Evolutionary conservation across 2,113 vertebrate species (phyloP).

Genomic region (Silurus meridionalis): DNA sequence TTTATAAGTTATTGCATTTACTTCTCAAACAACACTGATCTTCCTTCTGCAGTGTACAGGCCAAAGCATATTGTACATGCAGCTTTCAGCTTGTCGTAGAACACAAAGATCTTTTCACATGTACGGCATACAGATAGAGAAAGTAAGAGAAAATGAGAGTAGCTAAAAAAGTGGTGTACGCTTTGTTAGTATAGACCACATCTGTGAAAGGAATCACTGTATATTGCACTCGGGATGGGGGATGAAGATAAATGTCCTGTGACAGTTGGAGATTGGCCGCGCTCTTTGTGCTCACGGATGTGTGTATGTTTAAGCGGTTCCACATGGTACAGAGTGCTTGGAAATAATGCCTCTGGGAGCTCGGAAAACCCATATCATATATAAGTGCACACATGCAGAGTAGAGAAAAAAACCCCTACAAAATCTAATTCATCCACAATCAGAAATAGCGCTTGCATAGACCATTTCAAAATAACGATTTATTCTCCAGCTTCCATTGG

Average conservation of each 20-base stretch:
- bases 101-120: not conserved
- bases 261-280: conserved; percentile 73
- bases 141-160: conserved; percentile 5
- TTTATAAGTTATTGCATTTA: not conserved
- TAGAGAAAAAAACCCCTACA: not conserved
- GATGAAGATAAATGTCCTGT: conserved; percentile 79
- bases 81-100: not conserved
- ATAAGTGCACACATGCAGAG: conserved; percentile 23
- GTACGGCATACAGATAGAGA: conserved; percentile 6
- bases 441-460: not conserved
- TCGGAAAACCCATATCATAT: conserved; percentile 26
- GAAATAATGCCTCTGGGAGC: conserved; percentile 46
- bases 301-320: conserved; percentile 69
- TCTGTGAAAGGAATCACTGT: conserved; percentile 73
- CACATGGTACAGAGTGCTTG: conserved; percentile 63
- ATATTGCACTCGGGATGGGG: conserved; percentile 65
- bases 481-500: not conserved
- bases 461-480: conserved; percentile 22
- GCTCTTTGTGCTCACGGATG: conserved; percentile 48
- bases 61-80: not conserved
- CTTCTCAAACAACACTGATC: not conserved
- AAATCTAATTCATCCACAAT: conserved; percentile 17
- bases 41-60: not conserved
- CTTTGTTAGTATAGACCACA: conserved; percentile 61
- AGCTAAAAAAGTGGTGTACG: conserved; percentile 41